Conservation (phyloP, 2,797 vertebrate species). For the Argyrosomus regius region DNA sequence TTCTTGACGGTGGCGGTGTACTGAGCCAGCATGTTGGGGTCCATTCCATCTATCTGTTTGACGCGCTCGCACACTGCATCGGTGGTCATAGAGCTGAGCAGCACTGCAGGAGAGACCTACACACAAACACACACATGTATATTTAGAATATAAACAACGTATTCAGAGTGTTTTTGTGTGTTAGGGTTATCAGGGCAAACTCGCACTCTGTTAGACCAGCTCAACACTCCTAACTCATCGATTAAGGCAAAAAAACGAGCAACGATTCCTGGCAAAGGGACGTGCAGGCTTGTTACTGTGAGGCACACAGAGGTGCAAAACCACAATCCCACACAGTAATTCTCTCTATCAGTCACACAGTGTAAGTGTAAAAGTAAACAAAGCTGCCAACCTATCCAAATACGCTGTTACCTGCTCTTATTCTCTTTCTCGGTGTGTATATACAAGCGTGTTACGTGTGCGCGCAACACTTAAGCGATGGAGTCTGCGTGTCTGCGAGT, state of each 20-base stretch:
- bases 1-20: conserved; percentile 93
- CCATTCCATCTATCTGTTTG: conserved; percentile 92
- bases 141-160: conserved; percentile 28
- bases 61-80: conserved; percentile 92
- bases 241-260: conserved; percentile 62
- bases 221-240: conserved; percentile 35
- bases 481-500: conserved; percentile 69
- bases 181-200: conserved; percentile 33
- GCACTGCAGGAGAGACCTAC: conserved; percentile 64
- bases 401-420: conserved; percentile 66
- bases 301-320: conserved; percentile 56
- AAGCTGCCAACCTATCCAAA: conserved; percentile 63
- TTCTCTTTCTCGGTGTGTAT: conserved; percentile 57
- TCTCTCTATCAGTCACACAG: conserved; percentile 73
- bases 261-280: conserved; percentile 47
- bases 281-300: conserved; percentile 57
- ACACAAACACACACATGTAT: conserved; percentile 32
- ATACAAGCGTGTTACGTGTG: conserved; percentile 61
- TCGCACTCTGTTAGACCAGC: conserved; percentile 52
- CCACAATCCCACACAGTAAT: conserved; percentile 61
- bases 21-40: conserved; percentile 90
- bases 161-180: conserved; percentile 9
- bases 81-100: conserved; percentile 92
- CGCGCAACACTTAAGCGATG: conserved; percentile 62
- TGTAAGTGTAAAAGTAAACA: conserved; percentile 70